Percentiles rank a stretch among this genome's conserved stretches.
Conservation (phyloP, 2,888 invertebrate species). For the Brachyptera risi region DNA sequence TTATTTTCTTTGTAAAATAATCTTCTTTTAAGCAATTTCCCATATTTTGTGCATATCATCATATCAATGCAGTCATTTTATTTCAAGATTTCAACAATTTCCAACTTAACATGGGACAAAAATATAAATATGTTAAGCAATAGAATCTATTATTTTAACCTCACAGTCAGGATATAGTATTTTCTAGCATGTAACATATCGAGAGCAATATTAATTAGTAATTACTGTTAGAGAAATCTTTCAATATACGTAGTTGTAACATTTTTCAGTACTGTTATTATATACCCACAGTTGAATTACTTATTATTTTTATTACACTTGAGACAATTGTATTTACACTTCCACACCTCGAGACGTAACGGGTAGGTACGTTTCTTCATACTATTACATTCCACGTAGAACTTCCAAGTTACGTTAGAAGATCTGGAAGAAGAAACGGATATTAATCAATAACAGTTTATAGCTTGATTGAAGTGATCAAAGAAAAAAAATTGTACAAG, state of each 20-base stretch:
- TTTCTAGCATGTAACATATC: background rate
- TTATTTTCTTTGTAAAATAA: too few relatives aligned
- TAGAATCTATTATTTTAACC: conserved; percentile 17
- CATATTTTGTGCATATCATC: background rate
- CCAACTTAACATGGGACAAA: conserved; percentile 22
- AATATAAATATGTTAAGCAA: conserved; percentile 25
- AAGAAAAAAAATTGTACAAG: too few relatives aligned
- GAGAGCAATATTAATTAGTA: conserved; percentile 6
- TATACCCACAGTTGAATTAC: conserved; percentile 3
- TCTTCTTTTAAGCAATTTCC: too few relatives aligned
- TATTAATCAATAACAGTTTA: too few relatives aligned
- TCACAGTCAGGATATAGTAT: conserved; percentile 8
- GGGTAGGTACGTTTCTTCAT: conserved; percentile 16
- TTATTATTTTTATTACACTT: conserved; percentile 16
- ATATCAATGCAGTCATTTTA: background rate
- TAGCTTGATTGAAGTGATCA: too few relatives aligned
- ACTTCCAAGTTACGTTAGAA: conserved; percentile 23
- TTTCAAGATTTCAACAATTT: conserved; percentile 16
- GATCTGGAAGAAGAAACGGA: conserved; percentile 29
- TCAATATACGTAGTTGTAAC: background rate
- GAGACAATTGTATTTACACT: conserved; percentile 8
- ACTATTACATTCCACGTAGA: conserved; percentile 7
- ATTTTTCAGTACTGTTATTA: background rate
- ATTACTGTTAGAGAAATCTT: conserved; percentile 11
- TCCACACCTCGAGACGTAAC: conserved; percentile 6